A percentile compares a stretch with the other conserved stretches of the same genome.
Evolutionary conservation across 2,797 vertebrate species (phyloP).

Genomic region (Phalanger gymnotis): DNA sequence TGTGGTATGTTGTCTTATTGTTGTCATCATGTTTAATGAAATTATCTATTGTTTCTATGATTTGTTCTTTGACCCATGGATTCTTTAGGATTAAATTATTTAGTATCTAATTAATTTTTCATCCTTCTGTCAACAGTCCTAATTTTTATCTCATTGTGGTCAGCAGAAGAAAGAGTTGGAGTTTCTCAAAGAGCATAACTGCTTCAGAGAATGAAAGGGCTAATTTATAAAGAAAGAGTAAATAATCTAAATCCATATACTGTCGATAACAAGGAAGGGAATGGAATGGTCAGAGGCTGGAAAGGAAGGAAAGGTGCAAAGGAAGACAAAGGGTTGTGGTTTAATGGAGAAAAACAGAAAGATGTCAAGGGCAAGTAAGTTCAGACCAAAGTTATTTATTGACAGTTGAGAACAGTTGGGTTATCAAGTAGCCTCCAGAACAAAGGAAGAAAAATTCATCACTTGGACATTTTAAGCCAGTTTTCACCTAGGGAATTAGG

Average conservation of each 20-base stretch:
- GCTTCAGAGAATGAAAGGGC: background rate
- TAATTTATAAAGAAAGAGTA: constrained; percentile 1
- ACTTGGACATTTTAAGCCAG: background rate
- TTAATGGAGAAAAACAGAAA: background rate
- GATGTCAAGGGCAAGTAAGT: background rate
- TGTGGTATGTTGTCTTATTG: background rate
- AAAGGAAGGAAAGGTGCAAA: constrained; percentile 1
- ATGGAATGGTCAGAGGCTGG: background rate
- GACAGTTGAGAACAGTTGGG: background rate
- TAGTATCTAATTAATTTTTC: background rate
- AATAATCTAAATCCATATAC: constrained; percentile 28
- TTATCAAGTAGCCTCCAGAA: background rate
- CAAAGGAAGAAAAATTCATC: background rate
- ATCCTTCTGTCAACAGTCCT: background rate
- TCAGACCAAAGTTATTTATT: background rate
- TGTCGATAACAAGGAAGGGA: background rate
- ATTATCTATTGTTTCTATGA: background rate
- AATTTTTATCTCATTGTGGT: background rate
- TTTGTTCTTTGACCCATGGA: background rate
- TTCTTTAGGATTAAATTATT: background rate
- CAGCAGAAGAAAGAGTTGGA: background rate
- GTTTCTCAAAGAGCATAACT: background rate
- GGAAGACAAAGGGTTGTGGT: background rate
- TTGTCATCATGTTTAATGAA: background rate
- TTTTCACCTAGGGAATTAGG: too few species aligned